These are phyloP conservation scores for Pseudochirops corinnae DNA, from an alignment of 2,797 vertebrate species.

Conservation along the genomic window DNA sequence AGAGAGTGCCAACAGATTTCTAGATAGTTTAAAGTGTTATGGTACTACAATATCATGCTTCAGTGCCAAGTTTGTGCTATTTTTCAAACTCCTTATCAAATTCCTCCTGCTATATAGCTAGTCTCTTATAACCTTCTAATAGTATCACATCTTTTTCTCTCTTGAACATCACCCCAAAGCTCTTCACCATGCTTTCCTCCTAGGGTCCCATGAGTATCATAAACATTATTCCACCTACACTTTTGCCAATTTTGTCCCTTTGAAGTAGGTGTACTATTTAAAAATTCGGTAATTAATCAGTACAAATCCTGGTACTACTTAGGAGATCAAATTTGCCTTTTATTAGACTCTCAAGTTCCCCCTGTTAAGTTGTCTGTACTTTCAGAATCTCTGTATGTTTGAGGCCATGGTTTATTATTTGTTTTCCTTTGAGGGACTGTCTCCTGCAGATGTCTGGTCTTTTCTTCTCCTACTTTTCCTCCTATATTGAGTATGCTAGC, in stretches of 20 bases:
- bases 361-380: neutral
- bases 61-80: neutral
- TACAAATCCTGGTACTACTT: neutral
- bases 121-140: neutral
- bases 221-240: neutral
- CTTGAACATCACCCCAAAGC: neutral
- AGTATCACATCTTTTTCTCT: neutral
- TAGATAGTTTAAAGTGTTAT: neutral
- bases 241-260: neutral
- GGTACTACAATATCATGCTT: neutral
- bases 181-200: neutral
- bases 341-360: neutral
- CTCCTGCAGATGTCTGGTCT: neutral
- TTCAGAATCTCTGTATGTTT: neutral
- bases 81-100: neutral
- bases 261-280: neutral
- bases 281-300: neutral
- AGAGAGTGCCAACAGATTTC: neutral
- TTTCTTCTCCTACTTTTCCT: neutral
- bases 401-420: neutral
- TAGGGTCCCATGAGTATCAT: neutral
- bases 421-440: neutral
- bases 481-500: neutral
- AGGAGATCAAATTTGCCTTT: neutral
- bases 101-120: neutral